phyloP scores from a whole-genome alignment of 2,797 vertebrate species.

The Paramormyrops hopkinsi region DNA sequence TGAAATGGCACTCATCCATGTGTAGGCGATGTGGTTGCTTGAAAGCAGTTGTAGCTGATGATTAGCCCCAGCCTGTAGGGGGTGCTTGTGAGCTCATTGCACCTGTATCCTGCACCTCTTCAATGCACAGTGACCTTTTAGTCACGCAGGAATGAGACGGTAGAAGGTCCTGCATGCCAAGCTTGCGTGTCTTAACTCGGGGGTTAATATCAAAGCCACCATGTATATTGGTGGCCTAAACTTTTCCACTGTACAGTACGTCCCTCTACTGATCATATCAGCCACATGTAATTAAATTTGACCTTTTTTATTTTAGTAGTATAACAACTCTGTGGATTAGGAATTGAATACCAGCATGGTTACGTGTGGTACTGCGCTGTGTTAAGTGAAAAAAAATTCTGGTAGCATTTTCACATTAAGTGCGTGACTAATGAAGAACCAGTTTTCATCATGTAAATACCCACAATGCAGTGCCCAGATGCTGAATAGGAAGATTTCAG shows the following conservation, averaged over 20 bases:
- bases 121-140: neutral
- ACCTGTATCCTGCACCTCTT: neutral
- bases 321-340: neutral
- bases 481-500: neutral
- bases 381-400: neutral
- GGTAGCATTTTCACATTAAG: neutral
- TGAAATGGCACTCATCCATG: neutral
- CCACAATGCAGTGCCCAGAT: neutral
- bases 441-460: neutral
- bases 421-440: neutral
- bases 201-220: constrained; percentile 19
- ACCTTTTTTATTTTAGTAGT: neutral
- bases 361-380: neutral
- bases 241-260: neutral
- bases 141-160: neutral
- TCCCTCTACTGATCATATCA: neutral
- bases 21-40: neutral
- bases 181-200: neutral
- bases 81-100: neutral
- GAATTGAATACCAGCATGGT: neutral
- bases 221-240: neutral
- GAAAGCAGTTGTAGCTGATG: neutral
- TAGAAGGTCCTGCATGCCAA: neutral
- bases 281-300: neutral
- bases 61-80: neutral